These are phyloP conservation scores for Pygmarrhopalites habei DNA, from an alignment of 1,140 invertebrate genomes.

Conservation along the genomic window DNA sequence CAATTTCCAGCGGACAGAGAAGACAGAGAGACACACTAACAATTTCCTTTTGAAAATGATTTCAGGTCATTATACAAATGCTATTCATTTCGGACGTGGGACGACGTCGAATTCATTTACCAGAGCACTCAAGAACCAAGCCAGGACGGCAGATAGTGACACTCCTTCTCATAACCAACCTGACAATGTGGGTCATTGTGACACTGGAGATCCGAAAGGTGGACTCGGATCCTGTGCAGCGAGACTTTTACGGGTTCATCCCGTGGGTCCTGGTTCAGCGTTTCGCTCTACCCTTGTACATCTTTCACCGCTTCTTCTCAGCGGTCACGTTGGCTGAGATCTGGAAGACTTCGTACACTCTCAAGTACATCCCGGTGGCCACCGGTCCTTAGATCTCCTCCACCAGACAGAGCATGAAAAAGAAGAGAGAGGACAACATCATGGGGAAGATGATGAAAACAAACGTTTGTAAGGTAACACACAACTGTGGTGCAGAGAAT, in stretches of 20 bases:
- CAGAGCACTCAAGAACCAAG: slow-evolving; percentile 85
- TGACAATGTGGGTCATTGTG: slow-evolving; percentile 91
- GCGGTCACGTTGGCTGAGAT: slow-evolving; percentile 94
- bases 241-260: slow-evolving; percentile 87
- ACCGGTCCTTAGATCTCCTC: slow-evolving; percentile 25
- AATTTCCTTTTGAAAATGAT: too few species aligned
- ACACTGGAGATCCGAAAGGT: slow-evolving; percentile 72
- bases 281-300: slow-evolving; percentile 86
- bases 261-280: slow-evolving; percentile 91
- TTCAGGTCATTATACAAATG: slow-evolving; percentile 78
- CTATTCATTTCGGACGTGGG: slow-evolving; percentile 92
- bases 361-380: slow-evolving; percentile 39
- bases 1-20: too few species aligned
- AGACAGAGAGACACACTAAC: too few species aligned
- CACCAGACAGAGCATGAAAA: too few species aligned
- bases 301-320: slow-evolving; percentile 95
- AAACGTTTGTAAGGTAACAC: slow-evolving; percentile 19
- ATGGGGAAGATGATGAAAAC: not conserved
- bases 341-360: slow-evolving; percentile 91
- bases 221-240: slow-evolving; percentile 50
- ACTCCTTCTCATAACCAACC: slow-evolving; percentile 87
- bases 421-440: too few species aligned
- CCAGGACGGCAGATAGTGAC: slow-evolving; percentile 91
- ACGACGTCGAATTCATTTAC: slow-evolving; percentile 76
- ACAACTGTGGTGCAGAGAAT: slow-evolving; percentile 25